Evolutionary conservation across 2,888 invertebrate genomes (phyloP), one percentile per base, ranked within the genome.

Genomic region (Melanchra persicariae): DNA sequence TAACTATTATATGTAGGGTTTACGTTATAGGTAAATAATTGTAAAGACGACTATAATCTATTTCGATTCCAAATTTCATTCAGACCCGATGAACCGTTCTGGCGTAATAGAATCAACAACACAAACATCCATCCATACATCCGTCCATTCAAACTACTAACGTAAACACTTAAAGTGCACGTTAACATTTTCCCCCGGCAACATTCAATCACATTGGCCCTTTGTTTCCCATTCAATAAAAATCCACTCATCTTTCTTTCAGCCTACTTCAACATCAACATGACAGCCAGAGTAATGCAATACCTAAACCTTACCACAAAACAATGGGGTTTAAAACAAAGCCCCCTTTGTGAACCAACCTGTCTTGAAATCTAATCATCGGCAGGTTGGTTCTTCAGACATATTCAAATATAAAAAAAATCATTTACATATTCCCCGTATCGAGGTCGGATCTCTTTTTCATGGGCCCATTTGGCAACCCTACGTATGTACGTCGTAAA

Each of bases 391-490:
- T 82, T 85, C 74, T 70, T 78, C 79, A 82, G 82, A 82, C 74
- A 85, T 83, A 85, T 83, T 84, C 83, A 85, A 82, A 85, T 83
- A 87, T 72, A 82, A 86, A 89, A 90, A 90, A 90, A 90, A 87
- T 74, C 79, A 91, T 92, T 92, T 91, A 88, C 91, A 91, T 92
- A 91, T 87, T 86, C 88, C 78, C 84, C 87, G 85, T 89, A 90
- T 89, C 87, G 87, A 80, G 82, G 66, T 75, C 78, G 80, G 85
- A 92, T 92, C 89, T 89, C 90, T 87, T 91, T 92, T 93, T 92
- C 93, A 92, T 92, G 91, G 88, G 86, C 87, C 89, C 89, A 92
- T 93, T 93, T 93, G 93, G 93, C 91, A 92, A 87, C 89, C 88
- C 88, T 86, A 79, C 87, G 88, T 81, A 83, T 81, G 85, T 86